Evolutionary conservation across 2,888 invertebrate genomes (phyloP), one percentile per base, ranked within the genome.

Genomic region (Campoplex nolae): DNA sequence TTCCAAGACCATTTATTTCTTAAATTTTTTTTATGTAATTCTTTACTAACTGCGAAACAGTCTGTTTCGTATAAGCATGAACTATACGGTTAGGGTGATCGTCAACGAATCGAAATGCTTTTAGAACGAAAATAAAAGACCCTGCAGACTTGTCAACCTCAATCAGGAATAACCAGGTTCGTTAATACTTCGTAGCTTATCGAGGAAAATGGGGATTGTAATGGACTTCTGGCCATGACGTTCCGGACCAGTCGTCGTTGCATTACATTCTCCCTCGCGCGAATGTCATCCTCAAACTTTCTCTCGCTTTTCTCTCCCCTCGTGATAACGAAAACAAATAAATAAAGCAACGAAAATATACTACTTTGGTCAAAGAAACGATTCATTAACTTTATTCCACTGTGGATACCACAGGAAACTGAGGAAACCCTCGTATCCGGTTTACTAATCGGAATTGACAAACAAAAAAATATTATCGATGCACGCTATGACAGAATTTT

Each of bases 191-290:
- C 11, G 16, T 28, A 76, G 48, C 16, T 65, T 23, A 42, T 16
- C 56, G 4, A 13, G 51, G 38, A 58, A 45, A 4, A 58, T 48
- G 54, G 28, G 11, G 38, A n/a, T 4, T 38, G 11, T 78, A 74
- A 78, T 51, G 56, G 77, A 68, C 77, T 82, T 74, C n/a, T n/a
- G 48, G 81, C 67, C 48, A 38, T 73, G 81, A 73, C 62, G 54
- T 65, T 85, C 62, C 16, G 6, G 4, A 67, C 51, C 68, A 68
- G 58, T 23, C 23, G 23, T 67, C 48, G 77, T 56, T 73, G 77
- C 67, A 67, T 67, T 58, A 45, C 71, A 11, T 23, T 28, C 54
- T 74, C 67, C 48, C 48, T 18, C 16, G 32, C 32, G 45, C 32
- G 45, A 28, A 48, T 76, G 45, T 48, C 45, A 62, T 18, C 42